Conservation (phyloP, 2,113 vertebrate genomes). For the Melozone crissalis region DNA sequence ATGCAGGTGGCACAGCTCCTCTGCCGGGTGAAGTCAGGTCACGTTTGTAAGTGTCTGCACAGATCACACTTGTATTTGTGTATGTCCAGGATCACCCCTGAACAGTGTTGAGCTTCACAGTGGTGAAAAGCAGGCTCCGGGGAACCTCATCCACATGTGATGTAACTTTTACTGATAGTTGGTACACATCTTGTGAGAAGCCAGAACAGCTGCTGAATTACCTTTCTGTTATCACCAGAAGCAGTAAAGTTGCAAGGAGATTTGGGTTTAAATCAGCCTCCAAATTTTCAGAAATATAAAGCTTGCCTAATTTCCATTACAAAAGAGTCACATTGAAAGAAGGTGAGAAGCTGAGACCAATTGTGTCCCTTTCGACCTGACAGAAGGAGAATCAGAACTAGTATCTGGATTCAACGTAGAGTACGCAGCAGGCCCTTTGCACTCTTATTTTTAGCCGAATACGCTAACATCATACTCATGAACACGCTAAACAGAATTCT, state of each 20-base stretch:
- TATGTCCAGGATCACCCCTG: background rate
- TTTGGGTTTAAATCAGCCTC: background rate
- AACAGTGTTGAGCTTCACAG: background rate
- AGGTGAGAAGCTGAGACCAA: background rate
- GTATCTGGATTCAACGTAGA: no score
- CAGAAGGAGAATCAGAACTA: no score
- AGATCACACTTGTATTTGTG: background rate
- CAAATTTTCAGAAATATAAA: background rate
- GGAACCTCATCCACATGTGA: fast-evolving
- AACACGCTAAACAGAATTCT: no score
- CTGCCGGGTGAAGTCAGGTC: background rate
- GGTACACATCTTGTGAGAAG: background rate
- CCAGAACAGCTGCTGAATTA: background rate
- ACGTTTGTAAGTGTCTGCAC: background rate
- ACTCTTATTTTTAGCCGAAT: no score
- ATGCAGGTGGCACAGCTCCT: fast-evolving
- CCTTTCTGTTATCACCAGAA: background rate
- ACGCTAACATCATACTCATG: no score
- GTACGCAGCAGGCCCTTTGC: no score
- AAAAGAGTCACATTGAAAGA: background rate
- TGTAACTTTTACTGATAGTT: background rate
- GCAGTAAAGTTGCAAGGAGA: background rate
- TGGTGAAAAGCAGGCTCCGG: background rate
- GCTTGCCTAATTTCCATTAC: background rate
- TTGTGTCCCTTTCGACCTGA: no score